Evolutionary conservation across 2,888 invertebrate genomes (phyloP).

Genomic region (Ceraclea dissimilis): DNA sequence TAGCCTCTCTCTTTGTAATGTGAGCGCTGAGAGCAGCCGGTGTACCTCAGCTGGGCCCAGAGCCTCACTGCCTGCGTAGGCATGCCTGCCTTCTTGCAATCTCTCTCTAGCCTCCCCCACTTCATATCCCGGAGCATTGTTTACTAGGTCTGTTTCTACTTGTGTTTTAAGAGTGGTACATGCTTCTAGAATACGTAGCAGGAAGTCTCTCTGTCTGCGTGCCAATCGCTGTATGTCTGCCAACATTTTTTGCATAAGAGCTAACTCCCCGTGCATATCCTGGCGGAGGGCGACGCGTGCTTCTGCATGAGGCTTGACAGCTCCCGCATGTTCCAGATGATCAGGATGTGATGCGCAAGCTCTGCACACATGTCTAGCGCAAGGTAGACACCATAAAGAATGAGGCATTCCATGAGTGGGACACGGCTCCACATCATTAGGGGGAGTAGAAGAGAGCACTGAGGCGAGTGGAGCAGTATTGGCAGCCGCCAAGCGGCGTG

Average conservation of each 20-base stretch:
- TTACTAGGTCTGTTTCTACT: constrained; percentile 66
- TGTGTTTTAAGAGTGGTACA: constrained; percentile 67
- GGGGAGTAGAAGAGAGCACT: constrained; percentile 16
- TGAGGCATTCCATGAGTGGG: constrained; percentile 66
- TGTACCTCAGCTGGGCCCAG: constrained; percentile 52
- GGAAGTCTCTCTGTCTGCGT: constrained; percentile 62
- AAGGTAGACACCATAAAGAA: constrained; percentile 63
- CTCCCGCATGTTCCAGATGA: constrained; percentile 59
- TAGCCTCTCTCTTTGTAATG: constrained; percentile 58
- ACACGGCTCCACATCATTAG: constrained; percentile 41
- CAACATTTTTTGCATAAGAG: constrained; percentile 60
- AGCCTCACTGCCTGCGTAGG: constrained; percentile 50
- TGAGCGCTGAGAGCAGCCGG: constrained; percentile 52
- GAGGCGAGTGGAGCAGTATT: constrained; percentile 22
- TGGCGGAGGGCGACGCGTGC: constrained; percentile 58
- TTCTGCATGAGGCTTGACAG: constrained; percentile 59
- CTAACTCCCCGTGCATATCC: constrained; percentile 59
- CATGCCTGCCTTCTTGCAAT: constrained; percentile 53
- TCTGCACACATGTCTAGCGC: constrained; percentile 56
- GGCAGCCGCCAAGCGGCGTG: constrained; percentile 34
- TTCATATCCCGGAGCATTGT: constrained; percentile 58
- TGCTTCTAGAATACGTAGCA: constrained; percentile 65
- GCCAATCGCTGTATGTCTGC: constrained; percentile 63
- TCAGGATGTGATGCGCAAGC: constrained; percentile 60
- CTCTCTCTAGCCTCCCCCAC: constrained; percentile 58